Percentiles rank a stretch among this genome's conserved stretches.
Conservation (phyloP, 2,888 invertebrate species). For the Rhabditophanes sp. region DNA sequence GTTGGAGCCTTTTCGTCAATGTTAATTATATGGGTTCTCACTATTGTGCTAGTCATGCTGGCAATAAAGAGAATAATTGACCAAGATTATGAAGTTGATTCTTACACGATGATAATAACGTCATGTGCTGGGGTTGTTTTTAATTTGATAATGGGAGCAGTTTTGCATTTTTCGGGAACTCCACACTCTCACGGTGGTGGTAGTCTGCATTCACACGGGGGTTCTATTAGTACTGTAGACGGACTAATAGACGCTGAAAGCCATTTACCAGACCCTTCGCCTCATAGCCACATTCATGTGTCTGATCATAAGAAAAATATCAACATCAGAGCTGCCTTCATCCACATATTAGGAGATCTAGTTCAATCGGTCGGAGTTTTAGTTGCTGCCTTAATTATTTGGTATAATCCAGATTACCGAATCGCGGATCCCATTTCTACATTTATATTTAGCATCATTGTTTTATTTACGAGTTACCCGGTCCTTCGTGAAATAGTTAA, state of each 20-base stretch:
- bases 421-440: conserved; percentile 94
- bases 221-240: background rate
- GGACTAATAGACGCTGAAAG: background rate
- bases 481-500: background rate
- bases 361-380: conserved; percentile 83
- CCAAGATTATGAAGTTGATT: conserved; percentile 66
- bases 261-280: conserved; percentile 1
- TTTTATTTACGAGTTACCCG: conserved; percentile 14
- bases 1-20: conserved; percentile 53
- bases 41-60: conserved; percentile 81
- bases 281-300: conserved; percentile 4
- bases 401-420: conserved; percentile 54
- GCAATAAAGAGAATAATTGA: conserved; percentile 68
- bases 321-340: conserved; percentile 74
- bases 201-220: conserved; percentile 19
- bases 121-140: conserved; percentile 76
- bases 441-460: conserved; percentile 74
- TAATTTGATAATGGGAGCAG: conserved; percentile 59
- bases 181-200: conserved; percentile 24
- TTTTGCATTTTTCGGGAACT: conserved; percentile 16
- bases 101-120: conserved; percentile 66
- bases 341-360: conserved; percentile 89
- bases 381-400: conserved; percentile 70
- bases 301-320: conserved; percentile 22
- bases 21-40: conserved; percentile 88